phyloP scores from a whole-genome alignment of 2,888 invertebrate species.

The Philonicus albiceps region DNA sequence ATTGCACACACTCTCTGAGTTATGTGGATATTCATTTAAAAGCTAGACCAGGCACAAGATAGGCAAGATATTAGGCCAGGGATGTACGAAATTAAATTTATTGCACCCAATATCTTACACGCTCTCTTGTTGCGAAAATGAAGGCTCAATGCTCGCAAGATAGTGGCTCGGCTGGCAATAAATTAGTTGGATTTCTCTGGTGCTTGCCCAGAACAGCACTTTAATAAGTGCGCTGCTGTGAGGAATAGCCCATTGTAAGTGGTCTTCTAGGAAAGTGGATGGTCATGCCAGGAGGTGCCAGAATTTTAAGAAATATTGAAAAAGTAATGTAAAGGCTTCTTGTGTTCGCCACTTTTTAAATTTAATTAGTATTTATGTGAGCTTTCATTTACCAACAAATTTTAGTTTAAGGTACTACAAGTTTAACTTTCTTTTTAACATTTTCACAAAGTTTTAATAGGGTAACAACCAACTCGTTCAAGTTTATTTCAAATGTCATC shows the following conservation, averaged over 20 bases:
- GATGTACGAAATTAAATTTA: constrained; percentile 45
- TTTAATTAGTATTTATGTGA: neutral
- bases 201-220: neutral
- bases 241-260: neutral
- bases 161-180: neutral
- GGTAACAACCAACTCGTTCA: no score
- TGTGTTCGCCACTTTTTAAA: neutral
- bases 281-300: neutral
- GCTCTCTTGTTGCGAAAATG: constrained; percentile 8
- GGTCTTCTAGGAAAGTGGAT: neutral
- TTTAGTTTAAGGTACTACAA: neutral
- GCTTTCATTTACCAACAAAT: neutral
- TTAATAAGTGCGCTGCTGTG: neutral
- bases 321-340: neutral
- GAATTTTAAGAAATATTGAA: neutral
- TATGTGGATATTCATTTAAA: neutral
- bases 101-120: constrained; percentile 37
- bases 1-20: neutral
- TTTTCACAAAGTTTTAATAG: no score
- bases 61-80: neutral
- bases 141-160: neutral
- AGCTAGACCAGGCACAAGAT: neutral
- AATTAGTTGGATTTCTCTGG: neutral
- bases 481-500: no score
- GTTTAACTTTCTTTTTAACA: neutral